Evolutionary conservation across 2,888 invertebrate species (phyloP).

Genomic region (Griposia aprilina): DNA sequence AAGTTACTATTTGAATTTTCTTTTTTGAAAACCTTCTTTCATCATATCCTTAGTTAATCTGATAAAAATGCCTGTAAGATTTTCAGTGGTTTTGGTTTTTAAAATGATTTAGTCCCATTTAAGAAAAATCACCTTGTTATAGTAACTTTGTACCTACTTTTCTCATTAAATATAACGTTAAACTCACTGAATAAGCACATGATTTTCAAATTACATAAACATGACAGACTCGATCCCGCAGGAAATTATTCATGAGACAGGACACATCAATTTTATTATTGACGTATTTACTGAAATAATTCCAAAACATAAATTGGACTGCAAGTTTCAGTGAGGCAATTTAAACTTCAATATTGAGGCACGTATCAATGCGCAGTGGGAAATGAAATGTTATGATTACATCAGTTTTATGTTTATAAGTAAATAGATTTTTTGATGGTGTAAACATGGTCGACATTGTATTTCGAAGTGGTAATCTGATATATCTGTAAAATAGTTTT

Average conservation of each 20-base stretch:
- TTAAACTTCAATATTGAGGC: slow-evolving; percentile 71
- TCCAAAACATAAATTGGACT: slow-evolving; percentile 69
- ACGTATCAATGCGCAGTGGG: slow-evolving; percentile 52
- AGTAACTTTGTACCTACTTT: not conserved
- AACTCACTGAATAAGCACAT: not conserved
- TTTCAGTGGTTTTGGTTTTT: not conserved
- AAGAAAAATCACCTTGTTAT: not conserved
- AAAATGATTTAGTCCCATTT: too few relatives aligned
- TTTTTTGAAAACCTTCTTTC: not conserved
- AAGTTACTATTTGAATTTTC: not conserved
- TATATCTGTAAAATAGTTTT: not conserved
- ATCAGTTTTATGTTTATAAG: slow-evolving; percentile 31
- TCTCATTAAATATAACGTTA: too few relatives aligned
- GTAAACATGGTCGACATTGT: not conserved
- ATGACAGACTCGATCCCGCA: not conserved
- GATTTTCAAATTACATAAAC: not conserved
- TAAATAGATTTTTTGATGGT: slow-evolving; percentile 4
- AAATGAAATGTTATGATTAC: slow-evolving; percentile 53
- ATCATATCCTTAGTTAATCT: not conserved
- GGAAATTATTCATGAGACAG: not conserved
- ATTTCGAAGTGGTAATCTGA: not conserved
- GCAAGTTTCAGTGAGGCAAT: slow-evolving; percentile 70
- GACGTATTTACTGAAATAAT: slow-evolving; percentile 57
- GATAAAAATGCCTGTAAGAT: not conserved
- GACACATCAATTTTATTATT: slow-evolving; percentile 15